Evolutionary conservation across 2,797 vertebrate genomes (phyloP).

Genomic region (Esox masquinongy): DNA sequence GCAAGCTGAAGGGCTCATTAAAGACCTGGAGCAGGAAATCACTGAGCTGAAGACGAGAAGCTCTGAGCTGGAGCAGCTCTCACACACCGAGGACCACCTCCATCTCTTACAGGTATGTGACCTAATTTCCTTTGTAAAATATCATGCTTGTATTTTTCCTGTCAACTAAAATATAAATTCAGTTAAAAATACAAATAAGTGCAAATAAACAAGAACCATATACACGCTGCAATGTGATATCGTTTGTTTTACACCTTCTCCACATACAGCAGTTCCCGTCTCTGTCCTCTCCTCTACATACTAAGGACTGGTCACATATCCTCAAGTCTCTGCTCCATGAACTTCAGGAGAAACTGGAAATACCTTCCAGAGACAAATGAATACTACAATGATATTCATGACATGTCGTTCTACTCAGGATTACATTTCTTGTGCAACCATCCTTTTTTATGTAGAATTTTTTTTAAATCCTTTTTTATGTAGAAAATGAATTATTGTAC

Average conservation of each 20-base stretch:
- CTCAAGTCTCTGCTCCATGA: neutral
- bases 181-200: neutral
- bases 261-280: neutral
- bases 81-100: conserved; percentile 48
- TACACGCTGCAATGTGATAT: neutral
- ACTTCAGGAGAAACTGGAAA: neutral
- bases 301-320: conserved; percentile 34
- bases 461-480: no score
- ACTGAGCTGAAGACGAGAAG: conserved; percentile 41
- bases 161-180: neutral
- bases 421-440: neutral
- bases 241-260: neutral
- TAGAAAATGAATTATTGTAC: neutral
- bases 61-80: conserved; percentile 47
- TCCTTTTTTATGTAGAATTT: no score
- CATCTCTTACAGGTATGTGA: conserved; percentile 56
- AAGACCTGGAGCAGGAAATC: conserved; percentile 56
- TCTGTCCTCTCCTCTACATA: neutral
- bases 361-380: neutral
- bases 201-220: neutral
- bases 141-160: neutral
- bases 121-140: neutral
- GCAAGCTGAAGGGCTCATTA: conserved; percentile 20
- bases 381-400: neutral
- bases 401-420: neutral